Evolutionary conservation across 2,113 vertebrate genomes (phyloP).

Genomic region (Corydoras sp.): DNA sequence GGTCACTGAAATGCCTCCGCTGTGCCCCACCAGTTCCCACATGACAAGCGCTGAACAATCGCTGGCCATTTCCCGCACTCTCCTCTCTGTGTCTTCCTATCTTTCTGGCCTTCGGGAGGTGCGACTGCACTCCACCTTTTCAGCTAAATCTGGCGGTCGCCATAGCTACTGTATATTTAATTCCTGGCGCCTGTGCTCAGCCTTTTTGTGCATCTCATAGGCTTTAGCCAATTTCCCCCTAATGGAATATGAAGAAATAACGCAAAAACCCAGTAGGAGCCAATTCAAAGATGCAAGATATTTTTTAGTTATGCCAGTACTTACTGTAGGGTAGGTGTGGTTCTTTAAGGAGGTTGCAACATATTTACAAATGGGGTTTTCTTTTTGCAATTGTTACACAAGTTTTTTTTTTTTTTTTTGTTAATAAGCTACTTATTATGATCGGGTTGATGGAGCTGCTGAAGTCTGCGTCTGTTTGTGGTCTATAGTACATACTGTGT

Average conservation of each 20-base stretch:
- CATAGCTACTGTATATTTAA: slow-evolving; percentile 39
- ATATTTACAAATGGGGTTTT: no score
- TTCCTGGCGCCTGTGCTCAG: slow-evolving; percentile 24
- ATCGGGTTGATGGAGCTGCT: no score
- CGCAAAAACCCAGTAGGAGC: no score
- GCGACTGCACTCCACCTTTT: slow-evolving; percentile 24
- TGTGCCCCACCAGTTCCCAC: background rate
- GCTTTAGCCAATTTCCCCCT: slow-evolving; percentile 10
- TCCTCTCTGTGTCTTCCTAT: background rate
- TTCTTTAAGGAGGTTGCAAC: no score
- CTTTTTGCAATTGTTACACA: no score
- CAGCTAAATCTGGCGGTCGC: slow-evolving; percentile 30
- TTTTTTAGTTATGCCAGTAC: no score
- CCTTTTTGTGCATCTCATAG: background rate
- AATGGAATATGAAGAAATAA: background rate
- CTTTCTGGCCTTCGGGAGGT: slow-evolving; percentile 5
- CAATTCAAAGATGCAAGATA: no score
- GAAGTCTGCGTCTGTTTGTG: no score
- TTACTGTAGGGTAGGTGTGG: no score
- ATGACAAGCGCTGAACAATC: slow-evolving; percentile 3
- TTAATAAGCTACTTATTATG: no score
- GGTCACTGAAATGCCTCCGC: background rate
- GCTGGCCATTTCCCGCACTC: background rate
- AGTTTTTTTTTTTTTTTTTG: no score
- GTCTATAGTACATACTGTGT: no score